Percentiles rank a stretch among this genome's conserved stretches.
Evolutionary conservation across 2,888 invertebrate species (phyloP).

Genomic region (Seladonia tumulorum): DNA sequence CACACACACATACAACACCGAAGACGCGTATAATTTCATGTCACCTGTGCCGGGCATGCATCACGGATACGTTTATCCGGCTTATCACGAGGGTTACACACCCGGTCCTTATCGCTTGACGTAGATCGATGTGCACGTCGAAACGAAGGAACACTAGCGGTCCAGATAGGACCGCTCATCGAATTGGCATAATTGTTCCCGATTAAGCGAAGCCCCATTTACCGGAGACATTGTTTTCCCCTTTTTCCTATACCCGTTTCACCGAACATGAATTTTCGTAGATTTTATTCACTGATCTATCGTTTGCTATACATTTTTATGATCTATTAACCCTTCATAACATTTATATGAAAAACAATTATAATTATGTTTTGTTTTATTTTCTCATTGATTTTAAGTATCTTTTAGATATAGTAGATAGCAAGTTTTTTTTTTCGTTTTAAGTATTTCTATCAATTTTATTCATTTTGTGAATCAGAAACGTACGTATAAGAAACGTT

Average conservation of each 20-base stretch:
- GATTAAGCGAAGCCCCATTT: conserved; percentile 9
- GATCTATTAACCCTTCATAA: neutral
- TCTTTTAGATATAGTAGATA: neutral
- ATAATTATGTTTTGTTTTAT: neutral
- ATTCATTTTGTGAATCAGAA: too few species aligned
- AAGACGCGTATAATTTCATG: conserved; percentile 57
- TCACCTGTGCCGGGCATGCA: conserved; percentile 50
- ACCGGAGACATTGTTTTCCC: neutral
- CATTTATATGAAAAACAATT: neutral
- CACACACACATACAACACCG: conserved; percentile 67
- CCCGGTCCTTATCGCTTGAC: conserved; percentile 66
- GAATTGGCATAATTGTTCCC: conserved; percentile 9
- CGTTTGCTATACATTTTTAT: conserved; percentile 1
- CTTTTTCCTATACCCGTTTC: conserved; percentile 3
- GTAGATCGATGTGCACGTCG: conserved; percentile 61
- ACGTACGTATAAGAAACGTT: too few species aligned
- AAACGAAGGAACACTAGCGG: conserved; percentile 43
- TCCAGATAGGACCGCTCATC: conserved; percentile 14
- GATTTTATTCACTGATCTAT: neutral
- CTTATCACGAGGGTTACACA: conserved; percentile 61
- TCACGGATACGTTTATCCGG: conserved; percentile 64
- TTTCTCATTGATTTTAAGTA: neutral
- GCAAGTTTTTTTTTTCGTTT: neutral
- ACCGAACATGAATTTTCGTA: neutral
- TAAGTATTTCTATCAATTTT: neutral